A percentile compares a stretch with the other conserved stretches of the same genome.
Conservation (phyloP, 2,113 vertebrate species). For the Hassar affinis region DNA sequence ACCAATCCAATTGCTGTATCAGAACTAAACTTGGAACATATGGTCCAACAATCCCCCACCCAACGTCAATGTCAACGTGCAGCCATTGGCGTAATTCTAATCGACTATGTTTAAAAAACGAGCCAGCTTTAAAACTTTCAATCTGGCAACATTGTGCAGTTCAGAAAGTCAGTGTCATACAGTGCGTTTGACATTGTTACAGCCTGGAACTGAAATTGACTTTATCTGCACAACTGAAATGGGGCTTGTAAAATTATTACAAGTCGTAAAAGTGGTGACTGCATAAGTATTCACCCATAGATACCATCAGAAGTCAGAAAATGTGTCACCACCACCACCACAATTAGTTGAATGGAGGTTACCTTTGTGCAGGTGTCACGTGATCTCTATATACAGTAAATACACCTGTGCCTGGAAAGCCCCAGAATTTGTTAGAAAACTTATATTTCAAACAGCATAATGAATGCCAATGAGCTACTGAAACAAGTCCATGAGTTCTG, state of each 20-base stretch:
- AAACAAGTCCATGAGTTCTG: not conserved
- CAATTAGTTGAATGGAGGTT: not conserved
- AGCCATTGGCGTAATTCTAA: not conserved
- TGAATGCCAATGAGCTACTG: not conserved
- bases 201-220: not conserved
- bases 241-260: too few relatives aligned
- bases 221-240: not conserved
- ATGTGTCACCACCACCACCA: not conserved
- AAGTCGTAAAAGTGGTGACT: not conserved
- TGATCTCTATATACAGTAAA: not conserved
- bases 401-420: not conserved
- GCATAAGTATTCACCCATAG: not conserved
- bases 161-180: not conserved
- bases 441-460: not conserved
- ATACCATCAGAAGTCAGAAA: too few relatives aligned
- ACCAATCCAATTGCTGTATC: not conserved
- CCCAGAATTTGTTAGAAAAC: not conserved
- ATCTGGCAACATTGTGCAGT: constrained; percentile 1
- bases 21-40: not conserved
- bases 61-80: not conserved
- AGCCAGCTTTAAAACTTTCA: not conserved
- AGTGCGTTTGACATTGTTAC: not conserved
- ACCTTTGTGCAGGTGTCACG: not conserved
- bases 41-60: too few relatives aligned
- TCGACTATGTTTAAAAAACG: not conserved